Base-by-base conservation (phyloP, 1,140 invertebrate species). In the Bacillus rossius region DNA sequence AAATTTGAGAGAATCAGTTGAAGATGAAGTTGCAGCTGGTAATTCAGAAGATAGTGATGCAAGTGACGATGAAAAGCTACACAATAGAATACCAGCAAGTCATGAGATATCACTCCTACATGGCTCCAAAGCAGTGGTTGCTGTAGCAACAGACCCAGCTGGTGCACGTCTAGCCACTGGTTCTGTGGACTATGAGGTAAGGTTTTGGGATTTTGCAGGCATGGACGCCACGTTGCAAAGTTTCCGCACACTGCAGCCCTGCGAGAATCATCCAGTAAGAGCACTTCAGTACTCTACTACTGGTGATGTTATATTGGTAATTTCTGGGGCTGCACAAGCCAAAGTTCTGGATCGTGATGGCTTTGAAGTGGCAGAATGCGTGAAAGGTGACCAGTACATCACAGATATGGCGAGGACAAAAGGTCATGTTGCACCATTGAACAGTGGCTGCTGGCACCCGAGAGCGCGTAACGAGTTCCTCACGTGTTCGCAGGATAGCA, bases 181-280 rank as follows among this genome's bases (percentile, higher is more conserved):
- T 8, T 91, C 89, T 5, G 84, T 93, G 22, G 95, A 99, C 70
- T 99, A 98, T 75, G 93, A 98, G 64, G 88, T 99, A 0, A 89
- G 88, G 57, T 91, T 99, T 62, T 99, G 94, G 93, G 96, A 99
- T 76, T 99, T 99, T 81, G 89, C 92, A 56, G 96, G 96, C 8
- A 98, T 99, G 94, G 95, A 99, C 73, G 82, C 88, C 0, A 85
- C 87, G 0, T 81, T 97, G 75, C 82, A 89, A 51, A 91, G 91
- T 61, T 99, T 98, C 70, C 81, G 96, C n/a, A 91, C 88, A 0
- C 74, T 98, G 7, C 85, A 89, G 62, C 96, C 96, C 0, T 96
- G 92, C 74, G 96, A 98, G 73, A 93, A 94, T 26, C 93, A 99
- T 76, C 92, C 93, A 0, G 96, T 99, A 34, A 89, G 88, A 66